These are phyloP conservation scores for Scaptodrosophila lebanonensis DNA, from an alignment of 1,140 invertebrate genomes.

Conservation along the genomic window DNA sequence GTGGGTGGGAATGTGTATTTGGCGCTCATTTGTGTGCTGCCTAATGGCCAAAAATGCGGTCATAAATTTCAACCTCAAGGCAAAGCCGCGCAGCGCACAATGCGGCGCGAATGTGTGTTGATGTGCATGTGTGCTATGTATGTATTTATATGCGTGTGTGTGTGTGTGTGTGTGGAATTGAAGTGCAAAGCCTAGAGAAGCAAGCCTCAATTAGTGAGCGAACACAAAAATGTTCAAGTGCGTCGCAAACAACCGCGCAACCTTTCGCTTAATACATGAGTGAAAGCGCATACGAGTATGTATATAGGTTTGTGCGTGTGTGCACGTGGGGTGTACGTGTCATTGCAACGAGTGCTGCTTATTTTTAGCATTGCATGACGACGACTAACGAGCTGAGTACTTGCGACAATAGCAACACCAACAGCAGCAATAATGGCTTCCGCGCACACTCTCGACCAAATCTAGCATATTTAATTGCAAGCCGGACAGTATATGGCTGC, in stretches of 20 bases:
- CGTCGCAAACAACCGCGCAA: slow-evolving; percentile 28
- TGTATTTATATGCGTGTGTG: neutral
- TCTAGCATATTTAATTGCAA: too few species aligned
- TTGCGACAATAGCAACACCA: slow-evolving; percentile 1
- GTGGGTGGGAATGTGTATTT: slow-evolving; percentile 3
- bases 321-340: slow-evolving; percentile 28
- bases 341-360: slow-evolving; percentile 15
- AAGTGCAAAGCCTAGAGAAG: too few species aligned
- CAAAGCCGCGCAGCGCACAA: slow-evolving; percentile 28
- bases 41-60: slow-evolving; percentile 37
- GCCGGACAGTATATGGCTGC: too few species aligned
- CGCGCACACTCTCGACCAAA: too few species aligned
- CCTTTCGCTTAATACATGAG: slow-evolving; percentile 40
- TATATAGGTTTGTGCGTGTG: neutral
- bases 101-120: slow-evolving; percentile 58
- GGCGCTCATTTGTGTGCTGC: slow-evolving; percentile 2
- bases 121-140: slow-evolving; percentile 27
- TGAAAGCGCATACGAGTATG: neutral
- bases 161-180: too few species aligned
- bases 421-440: slow-evolving; percentile 18
- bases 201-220: slow-evolving; percentile 54
- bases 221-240: slow-evolving; percentile 41
- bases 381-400: slow-evolving; percentile 53
- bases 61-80: slow-evolving; percentile 41
- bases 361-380: slow-evolving; percentile 27